A percentile compares a stretch with the other conserved stretches of the same genome.
phyloP scores from a whole-genome alignment of 1,140 invertebrate species.

The Andricus grossulariae region DNA sequence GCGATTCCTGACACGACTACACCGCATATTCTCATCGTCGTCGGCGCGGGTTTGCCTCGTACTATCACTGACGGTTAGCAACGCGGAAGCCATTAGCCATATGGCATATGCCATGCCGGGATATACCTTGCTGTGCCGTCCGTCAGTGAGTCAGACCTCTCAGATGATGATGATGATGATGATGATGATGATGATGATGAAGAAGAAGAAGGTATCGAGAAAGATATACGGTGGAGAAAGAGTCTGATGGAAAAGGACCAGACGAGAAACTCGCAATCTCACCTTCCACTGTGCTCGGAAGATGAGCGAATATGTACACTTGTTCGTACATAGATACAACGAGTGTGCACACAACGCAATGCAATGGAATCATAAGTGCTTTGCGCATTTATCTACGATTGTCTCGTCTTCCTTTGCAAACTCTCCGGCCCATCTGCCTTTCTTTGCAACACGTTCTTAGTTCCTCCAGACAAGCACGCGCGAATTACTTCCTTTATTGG shows the following conservation, averaged over 20 bases:
- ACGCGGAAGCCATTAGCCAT: slow-evolving; percentile 71
- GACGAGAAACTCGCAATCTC: not conserved
- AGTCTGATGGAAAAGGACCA: not conserved
- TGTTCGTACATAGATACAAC: not conserved
- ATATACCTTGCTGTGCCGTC: slow-evolving; percentile 14
- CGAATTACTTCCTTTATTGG: not conserved
- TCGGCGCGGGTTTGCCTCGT: slow-evolving; percentile 51
- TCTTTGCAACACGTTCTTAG: not conserved
- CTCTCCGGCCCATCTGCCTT: not conserved
- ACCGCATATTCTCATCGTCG: slow-evolving; percentile 7
- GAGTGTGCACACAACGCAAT: not conserved
- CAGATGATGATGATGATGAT: not conserved
- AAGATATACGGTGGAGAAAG: not conserved
- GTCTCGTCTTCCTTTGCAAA: not conserved
- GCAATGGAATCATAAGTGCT: not conserved
- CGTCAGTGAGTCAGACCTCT: slow-evolving; percentile 3
- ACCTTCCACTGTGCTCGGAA: not conserved
- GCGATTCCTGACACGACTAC: slow-evolving; percentile 61
- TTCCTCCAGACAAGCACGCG: not conserved
- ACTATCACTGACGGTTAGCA: slow-evolving; percentile 64
- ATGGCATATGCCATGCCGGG: slow-evolving; percentile 60
- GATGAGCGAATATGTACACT: not conserved
- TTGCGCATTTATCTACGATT: slow-evolving; percentile 13
- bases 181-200: not conserved
- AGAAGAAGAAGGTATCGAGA: not conserved